Evolutionary conservation across 2,113 vertebrate genomes (phyloP), one percentile per base, ranked within the genome.

Genomic region (Hemibagrus wyckioides): DNA sequence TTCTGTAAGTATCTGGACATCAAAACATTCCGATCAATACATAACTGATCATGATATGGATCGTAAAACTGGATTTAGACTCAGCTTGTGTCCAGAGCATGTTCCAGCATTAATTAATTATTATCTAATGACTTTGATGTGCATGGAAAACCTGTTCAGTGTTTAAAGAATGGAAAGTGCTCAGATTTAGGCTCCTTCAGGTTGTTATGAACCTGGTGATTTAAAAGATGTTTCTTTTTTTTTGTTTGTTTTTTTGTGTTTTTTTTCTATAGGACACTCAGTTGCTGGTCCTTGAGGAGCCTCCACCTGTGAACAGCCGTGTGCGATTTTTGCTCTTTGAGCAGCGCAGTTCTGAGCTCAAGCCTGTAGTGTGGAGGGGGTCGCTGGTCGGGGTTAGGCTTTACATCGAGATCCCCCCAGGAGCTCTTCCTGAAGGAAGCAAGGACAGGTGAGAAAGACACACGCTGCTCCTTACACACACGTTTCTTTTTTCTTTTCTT

Each of bases 231-330:
- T 1, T 23, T 13, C 11, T 28, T 2, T 36, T n/a, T n/a, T n/a
- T n/a, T n/a, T n/a, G n/a, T n/a, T n/a, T n/a, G n/a, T n/a, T n/a
- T n/a, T n/a, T n/a, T n/a, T 69, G 0, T 17, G 44, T 77, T n/a
- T 77, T 30, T 11, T 79, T 79, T 48, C 33, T 80, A 0, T 82
- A 99, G 98, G 97, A 99, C 95, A 94, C 97, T 96, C 97, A 96
- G 94, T 96, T 99, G 96, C 96, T 96, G 94, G 98, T 99, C 94
- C 97, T 97, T 91, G 98, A 99, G 93, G 98, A 99, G 93, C 94
- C 96, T 52, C 94, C 96, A 48, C 96, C 96, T 83, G 94, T 95
- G 93, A 96, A 92, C 84, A 88, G 94, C 93, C 94, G 96, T 94
- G 97, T 98, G 71, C 96, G 97, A 76, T 96, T 99, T 91, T 94